Conservation (phyloP, 2,888 invertebrate species). For the Erpobdella octoculata region DNA sequence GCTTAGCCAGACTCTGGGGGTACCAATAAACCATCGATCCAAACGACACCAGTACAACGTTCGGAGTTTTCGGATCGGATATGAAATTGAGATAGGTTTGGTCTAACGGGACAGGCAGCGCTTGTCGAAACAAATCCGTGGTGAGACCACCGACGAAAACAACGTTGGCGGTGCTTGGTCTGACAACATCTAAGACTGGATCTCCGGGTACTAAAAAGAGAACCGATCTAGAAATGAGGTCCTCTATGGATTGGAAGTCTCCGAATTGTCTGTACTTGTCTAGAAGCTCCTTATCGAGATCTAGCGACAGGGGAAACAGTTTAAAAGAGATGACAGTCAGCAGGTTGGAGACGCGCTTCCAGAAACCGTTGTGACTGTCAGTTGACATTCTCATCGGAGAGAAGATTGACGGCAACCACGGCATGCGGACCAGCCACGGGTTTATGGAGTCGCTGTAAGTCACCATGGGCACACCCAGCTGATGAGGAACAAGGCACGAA, state of each 20-base stretch:
- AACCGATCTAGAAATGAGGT: slow-evolving; percentile 21
- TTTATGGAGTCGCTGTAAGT: slow-evolving; percentile 22
- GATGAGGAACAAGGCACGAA: slow-evolving; percentile 25
- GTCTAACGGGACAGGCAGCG: neutral
- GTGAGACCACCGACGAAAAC: slow-evolving; percentile 28
- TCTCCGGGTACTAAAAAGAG: slow-evolving; percentile 25
- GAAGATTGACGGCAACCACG: slow-evolving; percentile 27
- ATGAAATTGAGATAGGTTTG: neutral
- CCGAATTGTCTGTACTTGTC: slow-evolving; percentile 23
- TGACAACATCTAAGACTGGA: neutral
- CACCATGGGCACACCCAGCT: slow-evolving; percentile 24
- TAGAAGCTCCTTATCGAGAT: slow-evolving; percentile 11
- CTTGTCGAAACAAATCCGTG: neutral
- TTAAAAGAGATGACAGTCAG: neutral
- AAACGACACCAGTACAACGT: slow-evolving; percentile 23
- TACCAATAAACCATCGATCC: slow-evolving; percentile 14
- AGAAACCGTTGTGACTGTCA: neutral
- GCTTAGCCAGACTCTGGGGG: neutral
- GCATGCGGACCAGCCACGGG: slow-evolving; percentile 26
- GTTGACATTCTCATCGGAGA: slow-evolving; percentile 17
- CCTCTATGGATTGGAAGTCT: slow-evolving; percentile 20
- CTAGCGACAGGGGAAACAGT: neutral
- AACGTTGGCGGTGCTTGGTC: slow-evolving; percentile 27
- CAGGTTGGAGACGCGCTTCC: neutral
- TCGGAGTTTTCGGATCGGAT: neutral